Evolutionary conservation across 2,888 invertebrate species (phyloP).

Genomic region (Heterodera filipjevi): DNA sequence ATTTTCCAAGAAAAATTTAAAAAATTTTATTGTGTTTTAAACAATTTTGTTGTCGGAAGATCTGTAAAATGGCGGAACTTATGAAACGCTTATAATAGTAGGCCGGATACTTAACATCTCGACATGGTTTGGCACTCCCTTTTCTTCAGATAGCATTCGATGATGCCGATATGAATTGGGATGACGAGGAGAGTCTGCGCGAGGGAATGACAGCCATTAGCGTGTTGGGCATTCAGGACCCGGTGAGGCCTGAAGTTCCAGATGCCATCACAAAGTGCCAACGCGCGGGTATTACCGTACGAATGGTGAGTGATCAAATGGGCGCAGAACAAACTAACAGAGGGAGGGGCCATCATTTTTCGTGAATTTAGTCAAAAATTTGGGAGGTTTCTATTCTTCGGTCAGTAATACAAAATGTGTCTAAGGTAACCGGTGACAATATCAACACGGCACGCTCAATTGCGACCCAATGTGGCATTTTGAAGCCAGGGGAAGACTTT

Average conservation of each 20-base stretch:
- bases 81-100: no score
- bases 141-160: constrained; percentile 23
- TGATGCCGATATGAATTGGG: constrained; percentile 66
- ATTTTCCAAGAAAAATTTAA: no score
- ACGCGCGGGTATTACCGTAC: constrained; percentile 68
- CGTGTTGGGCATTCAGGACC: constrained; percentile 70
- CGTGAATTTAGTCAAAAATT: constrained; percentile 68
- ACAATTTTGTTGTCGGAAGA: no score
- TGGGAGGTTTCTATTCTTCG: no score
- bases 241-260: constrained; percentile 69
- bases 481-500: constrained; percentile 66
- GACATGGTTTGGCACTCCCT: background rate
- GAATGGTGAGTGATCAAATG: constrained; percentile 67
- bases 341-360: no score
- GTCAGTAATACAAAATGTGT: constrained; percentile 46
- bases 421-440: constrained; percentile 71
- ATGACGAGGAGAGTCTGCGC: constrained; percentile 67
- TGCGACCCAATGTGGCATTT: constrained; percentile 68
- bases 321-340: no score
- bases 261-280: constrained; percentile 69
- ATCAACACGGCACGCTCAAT: constrained; percentile 69
- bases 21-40: no score
- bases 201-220: constrained; percentile 68
- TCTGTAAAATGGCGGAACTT: no score
- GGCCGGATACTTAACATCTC: no score